Evolutionary conservation across 2,888 invertebrate species (phyloP).

Genomic region (Cataglyphis rosenhaueri): DNA sequence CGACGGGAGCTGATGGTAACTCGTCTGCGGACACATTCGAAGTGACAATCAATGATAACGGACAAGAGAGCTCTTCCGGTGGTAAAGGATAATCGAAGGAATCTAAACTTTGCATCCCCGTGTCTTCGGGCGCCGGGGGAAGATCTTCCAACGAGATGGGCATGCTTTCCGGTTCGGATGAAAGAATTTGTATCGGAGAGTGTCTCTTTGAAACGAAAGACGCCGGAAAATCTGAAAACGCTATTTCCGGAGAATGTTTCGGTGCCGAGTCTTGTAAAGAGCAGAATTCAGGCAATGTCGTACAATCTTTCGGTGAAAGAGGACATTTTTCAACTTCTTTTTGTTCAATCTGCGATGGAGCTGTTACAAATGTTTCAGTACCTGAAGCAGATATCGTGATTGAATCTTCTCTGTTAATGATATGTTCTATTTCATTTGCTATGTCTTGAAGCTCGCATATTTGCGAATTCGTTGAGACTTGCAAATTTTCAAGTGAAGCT

Average conservation of each 20-base stretch:
- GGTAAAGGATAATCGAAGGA: slow-evolving; percentile 68
- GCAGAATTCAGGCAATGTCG: background rate
- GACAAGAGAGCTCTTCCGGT: slow-evolving; percentile 67
- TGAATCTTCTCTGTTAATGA: slow-evolving; percentile 8
- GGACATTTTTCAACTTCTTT: slow-evolving; percentile 8
- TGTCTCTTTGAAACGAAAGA: background rate
- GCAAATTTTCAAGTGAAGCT: slow-evolving; percentile 71
- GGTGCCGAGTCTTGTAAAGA: background rate
- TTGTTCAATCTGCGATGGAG: background rate
- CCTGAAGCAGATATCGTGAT: slow-evolving; percentile 27
- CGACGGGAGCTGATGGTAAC: slow-evolving; percentile 56
- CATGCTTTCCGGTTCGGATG: slow-evolving; percentile 46
- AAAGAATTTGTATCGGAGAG: background rate
- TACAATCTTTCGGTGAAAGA: slow-evolving; percentile 1
- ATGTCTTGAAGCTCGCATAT: background rate
- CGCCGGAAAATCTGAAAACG: slow-evolving; percentile 7
- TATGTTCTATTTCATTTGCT: slow-evolving; percentile 19
- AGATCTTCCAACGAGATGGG: slow-evolving; percentile 55
- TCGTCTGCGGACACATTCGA: slow-evolving; percentile 52
- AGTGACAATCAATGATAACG: slow-evolving; percentile 32
- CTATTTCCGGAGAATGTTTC: background rate
- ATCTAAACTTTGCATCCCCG: slow-evolving; percentile 44
- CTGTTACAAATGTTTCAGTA: background rate
- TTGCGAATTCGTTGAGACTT: slow-evolving; percentile 63
- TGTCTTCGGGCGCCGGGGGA: slow-evolving; percentile 57